Conservation (phyloP, 2,113 vertebrate genomes). For the Odobenus rosmarus region DNA sequence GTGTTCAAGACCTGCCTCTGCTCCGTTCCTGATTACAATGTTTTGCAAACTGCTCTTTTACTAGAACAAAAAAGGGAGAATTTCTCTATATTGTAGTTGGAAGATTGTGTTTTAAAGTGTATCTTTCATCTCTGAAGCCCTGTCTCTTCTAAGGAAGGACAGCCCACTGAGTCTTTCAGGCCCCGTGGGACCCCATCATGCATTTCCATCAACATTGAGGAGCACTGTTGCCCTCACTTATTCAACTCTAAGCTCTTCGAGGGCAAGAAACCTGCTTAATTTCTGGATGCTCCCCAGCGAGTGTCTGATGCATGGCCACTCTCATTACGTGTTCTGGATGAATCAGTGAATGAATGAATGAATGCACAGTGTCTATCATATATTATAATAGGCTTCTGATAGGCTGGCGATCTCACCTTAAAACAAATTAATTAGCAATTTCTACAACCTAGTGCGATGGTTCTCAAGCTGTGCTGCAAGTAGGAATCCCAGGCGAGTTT, state of each 20-base stretch:
- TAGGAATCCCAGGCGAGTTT: not conserved
- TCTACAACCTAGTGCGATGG: not conserved
- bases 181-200: fast-evolving
- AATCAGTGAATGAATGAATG: not conserved
- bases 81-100: not conserved
- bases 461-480: not conserved
- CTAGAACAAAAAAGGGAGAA: not conserved
- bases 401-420: not conserved
- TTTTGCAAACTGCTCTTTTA: not conserved
- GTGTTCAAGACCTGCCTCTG: not conserved
- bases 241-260: not conserved
- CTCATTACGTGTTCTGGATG: not conserved
- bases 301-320: not conserved
- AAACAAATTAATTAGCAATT: not conserved
- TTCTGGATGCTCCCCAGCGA: not conserved
- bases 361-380: not conserved
- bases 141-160: not conserved
- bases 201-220: not conserved
- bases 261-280: not conserved
- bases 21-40: not conserved
- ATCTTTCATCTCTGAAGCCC: not conserved
- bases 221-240: not conserved
- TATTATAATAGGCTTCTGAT: not conserved
- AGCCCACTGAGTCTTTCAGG: not conserved
- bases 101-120: not conserved